Base-by-base conservation (phyloP, 2,888 invertebrate species). In the Synergus itoensis region DNA sequence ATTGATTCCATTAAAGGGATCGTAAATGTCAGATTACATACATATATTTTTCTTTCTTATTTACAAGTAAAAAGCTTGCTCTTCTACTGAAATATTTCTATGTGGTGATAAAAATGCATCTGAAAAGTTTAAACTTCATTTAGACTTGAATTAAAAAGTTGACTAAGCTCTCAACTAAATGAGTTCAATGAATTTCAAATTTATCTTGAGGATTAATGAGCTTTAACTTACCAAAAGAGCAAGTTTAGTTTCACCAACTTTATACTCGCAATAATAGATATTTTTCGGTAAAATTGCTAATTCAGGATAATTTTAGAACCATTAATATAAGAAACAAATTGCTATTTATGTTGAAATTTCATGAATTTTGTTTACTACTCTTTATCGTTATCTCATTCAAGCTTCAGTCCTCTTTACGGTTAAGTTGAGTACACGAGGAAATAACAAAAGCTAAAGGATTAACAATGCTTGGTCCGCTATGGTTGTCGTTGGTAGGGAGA, bases 381-480 rank as follows among this genome's bases (percentile, higher is more conserved):
- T 69, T 69, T 36, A 28, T 16, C n/a, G 18, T 65, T 65, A 65
- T 41, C 41, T 40, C 8, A 28, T 69, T 69, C 28, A 28, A 28
- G 7, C 16, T 69, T 48, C 45, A 48, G 14, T 14, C 36, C 12
- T 36, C 53, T 40, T 53, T 28, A 1, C 73, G 16, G 36, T 73
- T 73, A 48, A 9, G 73, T 28, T 73, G 5, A 53, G 36, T n/a
- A n/a, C 16, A 36, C 9, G 11, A 53, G 16, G 40, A 16, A 36
- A 53, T 53, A 73, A 53, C 36, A 73, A 53, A 18, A 53, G 36
- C 73, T 9, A 16, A 48, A n/a, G 40, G 53, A 73, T 73, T 73
- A 73, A 73, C 73, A 73, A 73, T 53, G 36, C 73, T 28, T 16
- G 11, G n/a, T 53, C 40, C 53, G 36, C n/a, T 73, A 53, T 73